phyloP scores from a whole-genome alignment of 2,113 vertebrate genomes.

The Morone chrysops region DNA sequence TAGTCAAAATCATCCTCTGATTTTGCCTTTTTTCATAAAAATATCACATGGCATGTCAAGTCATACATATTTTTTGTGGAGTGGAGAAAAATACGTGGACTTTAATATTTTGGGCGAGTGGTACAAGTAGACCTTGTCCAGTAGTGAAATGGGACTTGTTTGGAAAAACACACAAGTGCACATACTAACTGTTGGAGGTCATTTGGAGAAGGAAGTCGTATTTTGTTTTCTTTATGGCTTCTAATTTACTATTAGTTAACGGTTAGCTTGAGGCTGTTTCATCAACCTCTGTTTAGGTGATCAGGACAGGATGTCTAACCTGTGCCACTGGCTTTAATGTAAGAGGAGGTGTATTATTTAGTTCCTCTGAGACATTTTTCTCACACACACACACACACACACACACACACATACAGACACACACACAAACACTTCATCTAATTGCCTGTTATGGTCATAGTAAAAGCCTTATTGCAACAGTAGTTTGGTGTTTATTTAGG shows the following conservation, averaged over 20 bases:
- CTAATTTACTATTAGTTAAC: constrained; percentile 14
- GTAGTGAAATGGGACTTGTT: background rate
- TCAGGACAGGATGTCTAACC: background rate
- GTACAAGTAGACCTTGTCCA: background rate
- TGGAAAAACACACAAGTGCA: background rate
- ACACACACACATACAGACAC: no score
- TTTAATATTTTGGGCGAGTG: background rate
- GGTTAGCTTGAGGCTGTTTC: background rate
- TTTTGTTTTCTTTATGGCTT: constrained; percentile 1
- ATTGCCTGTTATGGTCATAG: constrained; percentile 1
- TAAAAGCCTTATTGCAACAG: constrained; percentile 19
- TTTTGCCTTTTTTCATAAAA: background rate
- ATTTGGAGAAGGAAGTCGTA: background rate
- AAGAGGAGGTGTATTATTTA: background rate
- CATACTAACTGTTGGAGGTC: background rate
- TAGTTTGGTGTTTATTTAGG: background rate
- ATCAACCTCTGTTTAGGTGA: background rate
- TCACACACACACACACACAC: background rate
- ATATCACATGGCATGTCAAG: background rate
- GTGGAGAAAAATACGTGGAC: background rate
- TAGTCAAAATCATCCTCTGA: background rate
- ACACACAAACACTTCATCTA: constrained; percentile 6
- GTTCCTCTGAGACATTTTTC: background rate
- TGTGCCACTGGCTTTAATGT: background rate
- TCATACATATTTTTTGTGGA: background rate